Evolutionary conservation across 1,140 invertebrate species (phyloP).

Genomic region (Pinna nobilis): DNA sequence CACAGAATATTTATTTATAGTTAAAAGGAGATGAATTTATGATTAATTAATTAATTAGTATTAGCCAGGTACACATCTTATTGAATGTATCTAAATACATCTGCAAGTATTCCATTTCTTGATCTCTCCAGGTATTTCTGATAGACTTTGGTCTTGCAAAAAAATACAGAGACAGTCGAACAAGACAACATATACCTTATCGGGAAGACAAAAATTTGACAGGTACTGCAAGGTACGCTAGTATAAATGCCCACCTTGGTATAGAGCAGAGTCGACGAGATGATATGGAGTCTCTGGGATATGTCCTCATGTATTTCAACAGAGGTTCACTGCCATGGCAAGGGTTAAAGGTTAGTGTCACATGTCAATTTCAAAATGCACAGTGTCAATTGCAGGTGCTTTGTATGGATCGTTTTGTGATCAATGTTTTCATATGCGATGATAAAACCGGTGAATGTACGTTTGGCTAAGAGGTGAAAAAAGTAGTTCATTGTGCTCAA

Average conservation of each 20-base stretch:
- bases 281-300: slow-evolving; percentile 97
- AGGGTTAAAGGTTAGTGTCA: slow-evolving; percentile 78
- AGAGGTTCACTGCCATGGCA: slow-evolving; percentile 95
- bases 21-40: background rate
- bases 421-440: background rate
- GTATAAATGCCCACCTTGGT: slow-evolving; percentile 94
- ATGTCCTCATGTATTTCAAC: slow-evolving; percentile 97
- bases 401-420: background rate
- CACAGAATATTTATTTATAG: background rate
- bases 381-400: background rate
- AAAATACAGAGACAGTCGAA: slow-evolving; percentile 93
- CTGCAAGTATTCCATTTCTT: no score
- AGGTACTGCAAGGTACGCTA: slow-evolving; percentile 95
- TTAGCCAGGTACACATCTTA: background rate
- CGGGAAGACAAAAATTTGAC: slow-evolving; percentile 98
- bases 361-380: slow-evolving; percentile 2
- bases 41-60: background rate
- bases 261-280: slow-evolving; percentile 85
- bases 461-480: no score
- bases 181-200: slow-evolving; percentile 92
- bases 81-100: no score
- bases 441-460: background rate
- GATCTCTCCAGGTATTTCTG: slow-evolving; percentile 82
- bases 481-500: no score
- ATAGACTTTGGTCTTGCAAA: slow-evolving; percentile 98